Base-by-base conservation (phyloP, 2,888 invertebrate genomes). In the Drosophila sordidula region DNA sequence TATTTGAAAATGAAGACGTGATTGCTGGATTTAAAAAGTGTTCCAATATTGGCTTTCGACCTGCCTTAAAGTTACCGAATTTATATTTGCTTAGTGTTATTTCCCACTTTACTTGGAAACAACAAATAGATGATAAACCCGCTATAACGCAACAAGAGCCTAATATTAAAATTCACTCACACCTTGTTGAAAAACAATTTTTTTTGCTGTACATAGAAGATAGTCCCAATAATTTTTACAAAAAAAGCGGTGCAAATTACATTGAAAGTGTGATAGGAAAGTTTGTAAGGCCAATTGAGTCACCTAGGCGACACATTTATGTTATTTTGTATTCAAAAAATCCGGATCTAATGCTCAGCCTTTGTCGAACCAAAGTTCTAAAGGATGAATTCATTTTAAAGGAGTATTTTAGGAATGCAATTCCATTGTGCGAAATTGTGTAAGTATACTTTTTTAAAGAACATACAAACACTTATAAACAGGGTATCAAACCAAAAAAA, bases 391-490 rank as follows among this genome's bases (percentile, higher is more conserved):
- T 79, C 12, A 46, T 66, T 1, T 18, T 87, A 4, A 77, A 70
- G 45, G 84, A 85, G 45, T 83, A 83, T 32, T 86, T 83, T 16
- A 51, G 83, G 0, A 84, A 71, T 36, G 14, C 9, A 1, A 64
- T 83, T 44, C 62, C 72, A 26, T 55, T 80, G 0, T 3, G 6
- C 34, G 86, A 83, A 26, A 56, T 83, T 12, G 12, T 72, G 82
- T 83, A 52, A 80, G 82, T 80, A 46, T 8, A 6, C 6, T 22
- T 4, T 25, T 0, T 22, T 51, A 18, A 2, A 38, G 34, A 12
- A 34, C 12, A 3, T 12, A 36, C 12, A 8, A 29, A 16, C 11
- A 41, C 26, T 9, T 14, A 2, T 1, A 26, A 52, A 4, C 32
- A 5, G 14, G 16, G 6, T n/a, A 56, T 56, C n/a, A 29, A 45